Base-by-base conservation (phyloP, 2,888 invertebrate genomes). In the Frankliniella fusca region DNA sequence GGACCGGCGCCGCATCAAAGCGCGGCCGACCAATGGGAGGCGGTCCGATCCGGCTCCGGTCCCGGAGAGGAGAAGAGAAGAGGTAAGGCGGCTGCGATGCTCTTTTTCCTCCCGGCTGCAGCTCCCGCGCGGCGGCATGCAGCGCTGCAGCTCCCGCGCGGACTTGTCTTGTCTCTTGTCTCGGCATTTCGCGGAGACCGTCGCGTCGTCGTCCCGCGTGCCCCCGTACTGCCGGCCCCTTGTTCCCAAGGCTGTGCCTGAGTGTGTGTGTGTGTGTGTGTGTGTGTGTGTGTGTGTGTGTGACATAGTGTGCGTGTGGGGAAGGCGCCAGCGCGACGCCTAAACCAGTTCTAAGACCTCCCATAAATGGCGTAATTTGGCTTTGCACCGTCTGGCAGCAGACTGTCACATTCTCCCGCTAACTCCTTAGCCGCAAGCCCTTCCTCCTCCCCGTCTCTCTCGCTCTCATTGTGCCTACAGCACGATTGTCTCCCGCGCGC, bases 331-430 rank as follows among this genome's bases (percentile, higher is more conserved):
- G 70, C 70, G 70, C 70, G 70, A 76, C 70, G 70, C 70, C 70
- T 76, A 76, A 76, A 76, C 70, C 70, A 76, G 70, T 76, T 76
- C 70, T 76, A 76, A 76, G 70, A 27, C 70, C 70, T 76, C 70
- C 70, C 70, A 76, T 76, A 76, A 76, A 76, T 76, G 70, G 70
- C 70, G 70, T 76, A 76, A 76, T 76, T 76, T 76, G 70, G 70
- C 23, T 76, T 76, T 76, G 70, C 70, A 76, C 70, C 70, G 70
- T 76, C 70, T 76, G 70, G 23, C 70, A 76, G 70, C 70, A 76
- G 70, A 76, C 70, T 76, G 70, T 76, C 70, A 76, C 70, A 76
- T 76, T 76, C 70, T 76, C 70, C 27, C 70, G 61, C 61, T 38
- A 38, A 38, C 38, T 38, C 38, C 38, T 20, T 54, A 20, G 54